A percentile compares a stretch with the other conserved stretches of the same genome.
Evolutionary conservation across 2,113 vertebrate species (phyloP).

Genomic region (Numida meleagris): DNA sequence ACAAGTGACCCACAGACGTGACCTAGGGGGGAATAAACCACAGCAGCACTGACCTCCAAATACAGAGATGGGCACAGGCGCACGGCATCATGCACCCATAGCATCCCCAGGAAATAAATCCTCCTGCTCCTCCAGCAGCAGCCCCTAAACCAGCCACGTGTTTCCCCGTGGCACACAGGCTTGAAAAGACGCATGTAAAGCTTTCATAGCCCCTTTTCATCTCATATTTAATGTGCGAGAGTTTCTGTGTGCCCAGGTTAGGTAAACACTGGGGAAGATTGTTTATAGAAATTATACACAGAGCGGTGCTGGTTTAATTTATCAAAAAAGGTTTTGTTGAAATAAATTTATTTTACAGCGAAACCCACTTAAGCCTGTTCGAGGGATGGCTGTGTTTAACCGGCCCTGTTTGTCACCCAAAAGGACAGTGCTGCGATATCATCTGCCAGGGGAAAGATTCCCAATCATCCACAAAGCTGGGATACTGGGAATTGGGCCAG

Average conservation of each 20-base stretch:
- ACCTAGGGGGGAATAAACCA: background rate
- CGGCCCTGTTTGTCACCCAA: background rate
- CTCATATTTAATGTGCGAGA: slow-evolving; percentile 43
- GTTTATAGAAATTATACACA: slow-evolving; percentile 71
- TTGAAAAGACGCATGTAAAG: background rate
- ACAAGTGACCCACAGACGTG: background rate
- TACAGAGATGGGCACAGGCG: background rate
- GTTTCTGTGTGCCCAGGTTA: slow-evolving; percentile 52
- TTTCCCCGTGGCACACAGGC: background rate
- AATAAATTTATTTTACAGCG: slow-evolving; percentile 56
- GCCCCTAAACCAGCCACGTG: background rate
- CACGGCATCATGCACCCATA: background rate
- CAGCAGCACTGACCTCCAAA: fast-evolving
- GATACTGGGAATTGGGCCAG: background rate
- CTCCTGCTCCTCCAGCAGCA: background rate
- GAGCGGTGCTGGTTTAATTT: slow-evolving; percentile 48
- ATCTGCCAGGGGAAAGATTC: background rate
- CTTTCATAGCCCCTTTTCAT: slow-evolving; percentile 33
- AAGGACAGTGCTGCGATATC: background rate
- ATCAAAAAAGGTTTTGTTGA: slow-evolving; percentile 49
- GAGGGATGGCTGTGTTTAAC: background rate
- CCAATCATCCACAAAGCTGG: fast-evolving
- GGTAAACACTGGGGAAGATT: slow-evolving; percentile 55
- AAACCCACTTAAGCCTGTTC: slow-evolving; percentile 41
- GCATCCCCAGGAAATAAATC: background rate